Evolutionary conservation across 2,113 vertebrate genomes (phyloP), one percentile per base, ranked within the genome.

Genomic region (Lethenteron reissneri): DNA sequence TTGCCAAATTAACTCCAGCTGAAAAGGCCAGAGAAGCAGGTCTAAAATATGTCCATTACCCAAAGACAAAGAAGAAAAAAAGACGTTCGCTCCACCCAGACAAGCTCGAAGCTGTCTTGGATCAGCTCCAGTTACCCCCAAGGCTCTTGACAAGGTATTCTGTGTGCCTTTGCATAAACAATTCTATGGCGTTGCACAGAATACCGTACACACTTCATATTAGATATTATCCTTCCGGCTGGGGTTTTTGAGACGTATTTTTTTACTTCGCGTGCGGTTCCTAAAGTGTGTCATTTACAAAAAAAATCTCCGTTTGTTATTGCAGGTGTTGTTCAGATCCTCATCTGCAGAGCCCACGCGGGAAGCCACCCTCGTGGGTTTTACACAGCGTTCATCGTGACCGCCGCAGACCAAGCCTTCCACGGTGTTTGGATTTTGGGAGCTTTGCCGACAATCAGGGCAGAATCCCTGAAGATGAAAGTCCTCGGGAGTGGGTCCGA

Each of bases 341-440:
- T 41, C 41, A 41, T 41, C 41, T 41, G 41, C 41, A 41, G 41
- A 41, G 41, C 5, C 41, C 41, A 41, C 41, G 41, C 6, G 6
- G 41, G 41, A 41, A 41, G 41, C 41, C 41, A 41, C 41, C 5
- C 41, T 41, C 41, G 41, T 41, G 41, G 41, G 41, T 41, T 41
- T 41, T 41, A 41, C 41, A 41, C 41, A 41, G 41, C 41, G 41
- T 41, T 41, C 41, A 41, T 41, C 73, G 57, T 71, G 60, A 14
- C 25, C 72, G 71, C 71, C 76, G 71, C 59, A 78, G 75, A 58
- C 73, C 73, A 56, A 84, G 82, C 13, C 74, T 80, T 1, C 82
- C 82, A 58, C 41, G 4, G 6, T 8, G 58, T 9, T 77, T 83
- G 76, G 73, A 81, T 78, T 85, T 82, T 79, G 74, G 82, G 58